Conservation (phyloP, 2,888 invertebrate species). For the Phlogophora meticulosa region DNA sequence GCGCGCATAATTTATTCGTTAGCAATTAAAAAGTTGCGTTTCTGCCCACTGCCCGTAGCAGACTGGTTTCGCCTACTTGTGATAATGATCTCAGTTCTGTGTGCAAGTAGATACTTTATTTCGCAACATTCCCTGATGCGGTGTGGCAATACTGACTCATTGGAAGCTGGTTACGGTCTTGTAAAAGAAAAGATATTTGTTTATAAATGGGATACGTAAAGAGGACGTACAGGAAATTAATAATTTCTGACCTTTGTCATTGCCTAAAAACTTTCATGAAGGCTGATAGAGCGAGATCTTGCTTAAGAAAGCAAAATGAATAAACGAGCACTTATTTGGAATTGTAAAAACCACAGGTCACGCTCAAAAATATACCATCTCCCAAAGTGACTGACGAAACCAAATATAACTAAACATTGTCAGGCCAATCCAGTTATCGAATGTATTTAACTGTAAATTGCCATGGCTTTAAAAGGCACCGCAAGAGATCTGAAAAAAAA, state of each 20-base stretch:
- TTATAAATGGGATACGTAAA: not conserved
- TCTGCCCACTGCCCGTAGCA: slow-evolving; percentile 66
- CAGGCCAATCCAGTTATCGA: no score
- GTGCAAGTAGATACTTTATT: slow-evolving; percentile 60
- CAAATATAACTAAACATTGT: no score
- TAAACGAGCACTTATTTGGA: no score
- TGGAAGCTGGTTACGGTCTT: slow-evolving; percentile 15
- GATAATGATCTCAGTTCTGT: slow-evolving; percentile 67
- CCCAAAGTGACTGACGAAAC: no score
- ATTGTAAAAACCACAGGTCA: no score
- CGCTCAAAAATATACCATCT: no score
- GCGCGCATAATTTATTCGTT: slow-evolving; percentile 56
- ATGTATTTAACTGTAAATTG: no score
- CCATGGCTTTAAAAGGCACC: no score
- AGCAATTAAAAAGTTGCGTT: slow-evolving; percentile 62
- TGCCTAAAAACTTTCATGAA: not conserved
- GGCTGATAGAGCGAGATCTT: not conserved
- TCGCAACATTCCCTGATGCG: slow-evolving; percentile 62
- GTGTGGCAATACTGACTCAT: slow-evolving; percentile 60
- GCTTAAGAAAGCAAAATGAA: not conserved
- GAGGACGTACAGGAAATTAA: not conserved
- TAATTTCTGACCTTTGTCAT: not conserved
- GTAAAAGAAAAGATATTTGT: slow-evolving; percentile 22
- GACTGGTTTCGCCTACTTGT: slow-evolving; percentile 72
- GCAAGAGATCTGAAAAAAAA: no score